Evolutionary conservation across 1,140 invertebrate species (phyloP), one percentile per base, ranked within the genome.

Genomic region (Tetranychus urticae): DNA sequence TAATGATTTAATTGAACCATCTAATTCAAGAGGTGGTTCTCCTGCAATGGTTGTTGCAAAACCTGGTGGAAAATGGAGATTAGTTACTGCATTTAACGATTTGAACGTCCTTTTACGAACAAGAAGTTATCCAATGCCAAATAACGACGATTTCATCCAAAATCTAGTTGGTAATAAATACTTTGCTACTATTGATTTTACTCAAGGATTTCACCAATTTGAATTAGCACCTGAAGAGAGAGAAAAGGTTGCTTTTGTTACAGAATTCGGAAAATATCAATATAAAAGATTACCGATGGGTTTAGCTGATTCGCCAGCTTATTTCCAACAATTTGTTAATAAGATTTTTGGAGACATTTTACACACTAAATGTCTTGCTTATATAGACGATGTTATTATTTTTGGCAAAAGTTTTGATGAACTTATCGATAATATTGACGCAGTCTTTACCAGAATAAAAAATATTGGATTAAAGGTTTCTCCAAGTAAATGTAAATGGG

Each of bases 91-190:
- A 65, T 79, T 71, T 64, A 65, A 76, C 6, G 10, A 56, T 5
- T 59, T 77, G 12, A 75, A 77, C 64, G 12, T 14, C 56, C 66
- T 61, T 0, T 76, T 70, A 0, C 66, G 68, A 0, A 66, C 68
- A 57, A 76, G 79, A 65, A 67, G 63, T 46, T 80, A 73, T 65
- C 78, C 78, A 65, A 61, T 80, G 4, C 77, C 75, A 0, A 55
- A 67, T 4, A 74, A 78, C 8, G 35, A 58, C 39, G 59, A 61
- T 2, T 12, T 33, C 2, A 35, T 64, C n/a, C 31, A 57, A 3
- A 35, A 14, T 8, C n/a, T 61, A 2, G 45, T 35, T 10, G 42
- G 45, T 2, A 23, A 35, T 23, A 61, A 34, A 13, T 46, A 39
- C 6, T 64, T 61, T 42, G 34, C 46, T 3, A 42, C 33, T 7